Evolutionary conservation across 2,113 vertebrate species (phyloP).

Genomic region (Panthera tigris): DNA sequence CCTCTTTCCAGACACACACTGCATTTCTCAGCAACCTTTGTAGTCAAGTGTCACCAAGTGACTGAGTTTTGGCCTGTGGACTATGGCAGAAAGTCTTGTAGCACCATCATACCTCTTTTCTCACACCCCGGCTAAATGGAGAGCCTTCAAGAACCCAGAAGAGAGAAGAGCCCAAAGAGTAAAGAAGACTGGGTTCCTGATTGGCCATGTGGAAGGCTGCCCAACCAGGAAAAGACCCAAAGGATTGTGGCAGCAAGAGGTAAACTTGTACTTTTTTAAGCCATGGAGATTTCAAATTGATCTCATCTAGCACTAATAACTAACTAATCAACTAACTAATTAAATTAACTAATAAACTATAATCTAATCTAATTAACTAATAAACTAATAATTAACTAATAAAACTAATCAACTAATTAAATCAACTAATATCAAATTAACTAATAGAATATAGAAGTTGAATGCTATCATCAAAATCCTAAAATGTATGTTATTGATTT

Average conservation of each 20-base stretch:
- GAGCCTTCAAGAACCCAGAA: not conserved
- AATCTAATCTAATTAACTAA: not conserved
- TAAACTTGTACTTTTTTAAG: not conserved
- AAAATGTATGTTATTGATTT: not conserved
- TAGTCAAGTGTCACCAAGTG: not conserved
- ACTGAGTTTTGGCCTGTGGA: not conserved
- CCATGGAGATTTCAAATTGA: not conserved
- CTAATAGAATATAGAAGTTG: not conserved
- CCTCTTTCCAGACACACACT: not conserved
- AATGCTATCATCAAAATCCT: not conserved
- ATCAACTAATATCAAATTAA: not conserved
- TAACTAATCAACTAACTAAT: not conserved
- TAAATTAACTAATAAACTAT: not conserved
- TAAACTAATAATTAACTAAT: not conserved
- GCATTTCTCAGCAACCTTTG: not conserved
- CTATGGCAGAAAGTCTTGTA: not conserved
- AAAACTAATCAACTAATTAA: too few species aligned
- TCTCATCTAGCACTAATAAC: not conserved
- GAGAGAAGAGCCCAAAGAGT: not conserved
- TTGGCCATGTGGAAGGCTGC: not conserved
- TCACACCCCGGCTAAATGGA: not conserved
- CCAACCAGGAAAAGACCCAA: not conserved
- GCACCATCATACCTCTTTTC: not conserved
- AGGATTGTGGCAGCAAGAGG: not conserved
- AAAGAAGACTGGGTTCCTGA: not conserved